phyloP scores from a whole-genome alignment of 2,888 invertebrate genomes.

The Norana najaformis region DNA sequence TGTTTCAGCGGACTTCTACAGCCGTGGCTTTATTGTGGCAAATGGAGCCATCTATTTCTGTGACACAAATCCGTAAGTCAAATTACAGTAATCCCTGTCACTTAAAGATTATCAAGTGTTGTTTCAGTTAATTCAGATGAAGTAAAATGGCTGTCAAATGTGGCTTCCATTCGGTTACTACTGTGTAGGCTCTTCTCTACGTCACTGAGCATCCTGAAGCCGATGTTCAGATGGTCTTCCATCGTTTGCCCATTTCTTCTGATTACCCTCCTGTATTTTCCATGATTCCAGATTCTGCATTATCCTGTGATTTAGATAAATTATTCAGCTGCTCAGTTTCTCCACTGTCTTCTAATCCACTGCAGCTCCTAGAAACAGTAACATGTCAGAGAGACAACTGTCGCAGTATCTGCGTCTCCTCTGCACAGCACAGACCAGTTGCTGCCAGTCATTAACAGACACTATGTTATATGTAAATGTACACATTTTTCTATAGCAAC shows the following conservation, averaged over 20 bases:
- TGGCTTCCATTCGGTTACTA: neutral
- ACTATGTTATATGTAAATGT: too few species aligned
- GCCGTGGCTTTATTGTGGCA: slow-evolving; percentile 2
- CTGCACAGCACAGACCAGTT: too few species aligned
- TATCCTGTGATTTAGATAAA: neutral
- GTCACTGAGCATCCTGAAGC: neutral
- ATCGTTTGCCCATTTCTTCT: neutral
- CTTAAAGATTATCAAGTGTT: neutral
- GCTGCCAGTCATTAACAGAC: too few species aligned
- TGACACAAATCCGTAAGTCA: slow-evolving; percentile 19
- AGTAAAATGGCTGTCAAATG: neutral
- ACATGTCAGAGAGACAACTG: too few species aligned
- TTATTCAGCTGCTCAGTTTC: neutral
- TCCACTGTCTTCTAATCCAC: neutral
- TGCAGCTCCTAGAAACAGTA: too few species aligned
- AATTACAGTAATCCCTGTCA: neutral
- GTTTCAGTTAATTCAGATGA: neutral
- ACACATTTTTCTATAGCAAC: too few species aligned
- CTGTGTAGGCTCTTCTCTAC: neutral
- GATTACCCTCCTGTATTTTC: neutral
- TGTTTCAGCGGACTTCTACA: slow-evolving; percentile 18
- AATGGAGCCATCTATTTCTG: slow-evolving; percentile 17
- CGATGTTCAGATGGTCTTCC: neutral
- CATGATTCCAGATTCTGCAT: neutral
- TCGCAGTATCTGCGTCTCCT: too few species aligned